Evolutionary conservation across 2,888 invertebrate species (phyloP), one percentile per base, ranked within the genome.

Genomic region (Ophion costatus): DNA sequence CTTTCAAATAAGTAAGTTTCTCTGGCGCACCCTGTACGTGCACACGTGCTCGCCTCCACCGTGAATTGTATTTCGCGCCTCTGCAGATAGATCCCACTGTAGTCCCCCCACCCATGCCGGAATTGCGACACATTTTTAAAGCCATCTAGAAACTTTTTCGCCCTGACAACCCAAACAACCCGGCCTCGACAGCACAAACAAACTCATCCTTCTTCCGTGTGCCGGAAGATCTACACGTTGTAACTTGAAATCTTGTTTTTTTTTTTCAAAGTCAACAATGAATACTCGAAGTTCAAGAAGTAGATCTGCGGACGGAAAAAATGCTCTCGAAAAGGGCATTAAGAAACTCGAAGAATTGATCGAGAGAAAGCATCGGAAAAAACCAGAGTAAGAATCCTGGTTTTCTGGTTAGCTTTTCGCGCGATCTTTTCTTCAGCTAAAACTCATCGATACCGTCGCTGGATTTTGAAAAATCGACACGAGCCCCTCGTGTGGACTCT

Each of bases 1-100:
- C n/a, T n/a, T n/a, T n/a, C n/a, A n/a, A n/a, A n/a, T n/a, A n/a
- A n/a, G n/a, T n/a, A n/a, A n/a, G n/a, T n/a, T n/a, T n/a, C n/a
- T n/a, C n/a, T n/a, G n/a, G n/a, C n/a, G n/a, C n/a, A n/a, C n/a
- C n/a, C n/a, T n/a, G n/a, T n/a, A n/a, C n/a, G n/a, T 45, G 38
- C 24, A 22, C n/a, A 56, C 9, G 33, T 57, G 61, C 22, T 20
- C 42, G 33, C 20, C 11, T 22, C n/a, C 42, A 76, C 66, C 66
- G 59, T 74, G 73, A 74, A 82, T n/a, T 64, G 38, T 75, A 51
- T 64, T 75, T 64, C n/a, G 75, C 75, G 51, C 75, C 75, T 75
- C 51, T 64, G 64, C 75, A 51, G 75, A 75, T 75, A 75, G 64
- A 75, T 75, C 64, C 24, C 64, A 74, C 45, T 64, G 63, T 64